Evolutionary conservation across 2,113 vertebrate genomes (phyloP).

Genomic region (Lanius collurio): DNA sequence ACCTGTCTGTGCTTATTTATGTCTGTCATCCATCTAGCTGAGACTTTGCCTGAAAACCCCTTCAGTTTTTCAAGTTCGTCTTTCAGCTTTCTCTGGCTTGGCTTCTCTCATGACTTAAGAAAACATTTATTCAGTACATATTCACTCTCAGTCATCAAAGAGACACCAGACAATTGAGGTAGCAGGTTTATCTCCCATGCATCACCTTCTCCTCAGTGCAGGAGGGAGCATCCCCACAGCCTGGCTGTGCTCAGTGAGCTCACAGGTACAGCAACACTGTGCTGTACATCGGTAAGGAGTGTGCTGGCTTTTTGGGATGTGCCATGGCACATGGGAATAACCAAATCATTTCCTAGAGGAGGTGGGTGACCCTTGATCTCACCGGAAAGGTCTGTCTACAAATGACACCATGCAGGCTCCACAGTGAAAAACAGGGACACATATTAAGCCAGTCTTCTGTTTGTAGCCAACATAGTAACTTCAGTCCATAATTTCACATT

Average conservation of each 20-base stretch:
- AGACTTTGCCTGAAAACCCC: not conserved
- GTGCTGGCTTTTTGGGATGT: not conserved
- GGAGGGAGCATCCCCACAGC: rapidly evolving
- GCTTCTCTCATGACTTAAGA: not conserved
- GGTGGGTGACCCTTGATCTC: not conserved
- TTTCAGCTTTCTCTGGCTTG: not conserved
- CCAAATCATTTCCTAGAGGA: not conserved
- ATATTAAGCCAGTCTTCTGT: not conserved
- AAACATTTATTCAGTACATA: not conserved
- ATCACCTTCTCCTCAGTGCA: not conserved
- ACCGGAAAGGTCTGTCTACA: not conserved
- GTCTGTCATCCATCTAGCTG: not conserved
- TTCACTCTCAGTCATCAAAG: not conserved
- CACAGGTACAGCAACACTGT: rapidly evolving
- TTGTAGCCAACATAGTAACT: not conserved
- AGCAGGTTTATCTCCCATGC: not conserved
- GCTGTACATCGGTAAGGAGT: not conserved
- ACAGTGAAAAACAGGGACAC: not conserved
- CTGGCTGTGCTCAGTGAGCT: rapidly evolving
- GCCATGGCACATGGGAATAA: rapidly evolving
- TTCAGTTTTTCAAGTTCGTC: not conserved
- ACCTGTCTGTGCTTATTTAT: conserved; percentile 2
- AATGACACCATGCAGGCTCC: not conserved
- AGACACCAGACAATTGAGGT: not conserved
- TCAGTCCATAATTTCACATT: not conserved